These are phyloP conservation scores for Muscicapa comitata DNA, from an alignment of 2,797 vertebrate genomes.

Conservation along the genomic window DNA sequence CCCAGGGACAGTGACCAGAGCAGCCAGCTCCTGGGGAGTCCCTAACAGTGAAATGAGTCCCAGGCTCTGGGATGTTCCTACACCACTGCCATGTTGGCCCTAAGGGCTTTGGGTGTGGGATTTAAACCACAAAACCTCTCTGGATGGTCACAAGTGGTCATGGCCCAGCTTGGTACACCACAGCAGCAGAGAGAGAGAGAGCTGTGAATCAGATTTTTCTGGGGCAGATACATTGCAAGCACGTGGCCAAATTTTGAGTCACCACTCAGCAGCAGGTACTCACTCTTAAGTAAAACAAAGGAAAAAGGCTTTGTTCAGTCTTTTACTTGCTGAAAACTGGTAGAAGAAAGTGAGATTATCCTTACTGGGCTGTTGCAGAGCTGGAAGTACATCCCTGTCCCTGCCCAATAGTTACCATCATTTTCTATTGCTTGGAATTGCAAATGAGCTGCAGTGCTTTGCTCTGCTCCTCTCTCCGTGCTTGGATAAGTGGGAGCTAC, in stretches of 20 bases:
- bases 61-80: background rate
- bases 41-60: background rate
- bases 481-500: background rate
- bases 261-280: background rate
- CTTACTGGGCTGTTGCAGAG: background rate
- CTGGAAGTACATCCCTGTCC: background rate
- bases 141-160: background rate
- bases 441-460: rapidly evolving
- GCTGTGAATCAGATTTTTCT: background rate
- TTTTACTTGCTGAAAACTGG: background rate
- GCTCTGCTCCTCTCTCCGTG: background rate
- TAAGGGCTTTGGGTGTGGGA: background rate
- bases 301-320: background rate
- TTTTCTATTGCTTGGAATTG: background rate
- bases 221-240: background rate
- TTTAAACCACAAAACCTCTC: background rate
- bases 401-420: rapidly evolving
- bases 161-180: background rate
- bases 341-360: background rate
- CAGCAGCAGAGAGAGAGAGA: background rate
- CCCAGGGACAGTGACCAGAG: background rate
- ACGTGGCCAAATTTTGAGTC: background rate
- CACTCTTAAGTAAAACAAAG: background rate
- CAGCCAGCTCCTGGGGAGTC: background rate
- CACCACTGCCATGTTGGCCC: rapidly evolving